These are phyloP conservation scores for Drosophila sulfurigaster DNA, from an alignment of 1,140 invertebrate species.

Conservation along the genomic window DNA sequence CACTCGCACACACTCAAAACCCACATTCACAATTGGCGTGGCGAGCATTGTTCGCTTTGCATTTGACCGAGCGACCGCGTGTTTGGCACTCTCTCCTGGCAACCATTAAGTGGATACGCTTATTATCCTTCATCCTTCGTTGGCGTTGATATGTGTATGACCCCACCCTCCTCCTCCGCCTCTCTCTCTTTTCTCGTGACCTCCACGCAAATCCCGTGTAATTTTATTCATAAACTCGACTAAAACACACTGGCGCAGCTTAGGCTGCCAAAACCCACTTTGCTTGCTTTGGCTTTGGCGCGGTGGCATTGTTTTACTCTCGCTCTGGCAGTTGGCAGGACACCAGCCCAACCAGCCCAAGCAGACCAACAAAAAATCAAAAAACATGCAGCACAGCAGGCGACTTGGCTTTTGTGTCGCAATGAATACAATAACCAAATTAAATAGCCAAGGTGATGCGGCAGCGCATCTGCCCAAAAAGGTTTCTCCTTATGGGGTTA, in stretches of 20 bases:
- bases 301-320: conserved; percentile 51
- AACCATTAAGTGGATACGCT: conserved; percentile 82
- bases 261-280: conserved; percentile 30
- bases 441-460: conserved; percentile 80
- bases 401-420: conserved; percentile 72
- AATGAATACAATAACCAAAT: conserved; percentile 84
- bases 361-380: no score
- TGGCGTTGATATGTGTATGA: conserved; percentile 68
- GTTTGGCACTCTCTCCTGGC: conserved; percentile 79
- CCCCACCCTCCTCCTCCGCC: neutral
- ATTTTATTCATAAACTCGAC: conserved; percentile 79
- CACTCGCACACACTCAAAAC: conserved; percentile 27
- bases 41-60: conserved; percentile 59
- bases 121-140: conserved; percentile 80
- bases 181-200: neutral
- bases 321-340: conserved; percentile 58
- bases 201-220: conserved; percentile 48
- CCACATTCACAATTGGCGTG: neutral
- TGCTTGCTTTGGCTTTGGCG: neutral
- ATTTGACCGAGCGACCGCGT: conserved; percentile 79
- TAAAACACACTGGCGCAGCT: conserved; percentile 62
- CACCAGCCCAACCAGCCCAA: conserved; percentile 19
- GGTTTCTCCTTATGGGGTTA: conserved; percentile 47
- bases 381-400: conserved; percentile 51
- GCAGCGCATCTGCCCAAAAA: conserved; percentile 28